Evolutionary conservation across 2,888 invertebrate species (phyloP).

Genomic region (Blastobasis adustella): DNA sequence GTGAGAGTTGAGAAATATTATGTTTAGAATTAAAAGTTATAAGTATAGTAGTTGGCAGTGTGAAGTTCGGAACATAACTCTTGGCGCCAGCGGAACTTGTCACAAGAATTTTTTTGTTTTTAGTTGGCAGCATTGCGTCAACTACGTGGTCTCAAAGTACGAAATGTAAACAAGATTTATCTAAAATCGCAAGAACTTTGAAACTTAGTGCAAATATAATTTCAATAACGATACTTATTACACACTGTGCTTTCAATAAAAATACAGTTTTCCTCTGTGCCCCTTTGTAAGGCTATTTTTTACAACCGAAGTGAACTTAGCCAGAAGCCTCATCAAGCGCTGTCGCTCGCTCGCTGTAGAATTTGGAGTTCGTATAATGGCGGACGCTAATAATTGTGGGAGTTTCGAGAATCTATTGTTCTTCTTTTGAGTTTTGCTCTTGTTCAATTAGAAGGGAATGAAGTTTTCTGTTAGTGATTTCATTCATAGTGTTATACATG

Average conservation of each 20-base stretch:
- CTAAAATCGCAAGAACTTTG: slow-evolving; percentile 9
- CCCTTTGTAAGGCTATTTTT: slow-evolving; percentile 34
- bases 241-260: neutral
- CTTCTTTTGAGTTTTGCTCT: slow-evolving; percentile 56
- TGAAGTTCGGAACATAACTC: slow-evolving; percentile 40
- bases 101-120: slow-evolving; percentile 20
- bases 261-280: slow-evolving; percentile 10
- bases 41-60: neutral
- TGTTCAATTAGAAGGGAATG: slow-evolving; percentile 50
- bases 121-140: slow-evolving; percentile 56
- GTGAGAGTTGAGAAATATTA: no score
- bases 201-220: neutral
- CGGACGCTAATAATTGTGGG: slow-evolving; percentile 74
- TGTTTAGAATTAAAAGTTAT: no score
- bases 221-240: neutral
- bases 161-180: slow-evolving; percentile 59
- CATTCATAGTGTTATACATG: slow-evolving; percentile 52
- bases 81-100: slow-evolving; percentile 67
- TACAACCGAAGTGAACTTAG: slow-evolving; percentile 69
- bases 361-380: slow-evolving; percentile 71
- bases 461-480: slow-evolving; percentile 52
- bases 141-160: slow-evolving; percentile 67
- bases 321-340: slow-evolving; percentile 69
- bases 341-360: slow-evolving; percentile 36
- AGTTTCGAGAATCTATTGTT: slow-evolving; percentile 73